phyloP scores from a whole-genome alignment of 2,113 vertebrate genomes.

The Psephotus haematonotus region DNA sequence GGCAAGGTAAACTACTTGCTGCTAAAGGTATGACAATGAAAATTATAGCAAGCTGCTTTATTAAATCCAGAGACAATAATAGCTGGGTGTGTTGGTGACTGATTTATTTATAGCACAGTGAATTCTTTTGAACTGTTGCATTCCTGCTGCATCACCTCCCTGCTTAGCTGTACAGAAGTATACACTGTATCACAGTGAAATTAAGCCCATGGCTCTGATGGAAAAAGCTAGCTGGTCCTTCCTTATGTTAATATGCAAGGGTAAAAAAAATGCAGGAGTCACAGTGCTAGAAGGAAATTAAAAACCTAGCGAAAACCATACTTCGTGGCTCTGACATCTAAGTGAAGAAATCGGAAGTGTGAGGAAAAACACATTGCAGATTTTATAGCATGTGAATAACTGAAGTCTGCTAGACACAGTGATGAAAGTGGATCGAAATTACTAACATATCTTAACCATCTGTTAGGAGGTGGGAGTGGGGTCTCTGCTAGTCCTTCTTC shows the following conservation, averaged over 20 bases:
- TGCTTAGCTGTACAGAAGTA: not conserved
- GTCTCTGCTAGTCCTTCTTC: not conserved
- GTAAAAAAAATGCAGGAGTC: not conserved
- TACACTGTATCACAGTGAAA: not conserved
- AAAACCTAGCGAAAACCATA: not conserved
- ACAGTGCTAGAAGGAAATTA: not conserved
- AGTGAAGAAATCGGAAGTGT: conserved; percentile 4
- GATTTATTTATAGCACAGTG: not conserved
- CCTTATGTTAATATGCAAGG: rapidly evolving
- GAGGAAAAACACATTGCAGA: conserved; percentile 9
- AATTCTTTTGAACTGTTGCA: not conserved
- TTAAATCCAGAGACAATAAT: not conserved
- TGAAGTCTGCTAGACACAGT: conserved; percentile 7
- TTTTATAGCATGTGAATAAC: not conserved
- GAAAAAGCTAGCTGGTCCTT: not conserved
- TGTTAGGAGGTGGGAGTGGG: not conserved
- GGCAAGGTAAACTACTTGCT: not conserved
- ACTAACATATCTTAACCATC: not conserved
- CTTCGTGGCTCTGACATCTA: not conserved
- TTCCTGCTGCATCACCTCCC: not conserved
- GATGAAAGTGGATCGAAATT: not conserved
- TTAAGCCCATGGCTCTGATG: not conserved
- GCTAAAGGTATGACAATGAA: not conserved
- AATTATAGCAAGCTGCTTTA: not conserved
- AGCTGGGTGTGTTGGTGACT: not conserved